Evolutionary conservation across 2,888 invertebrate genomes (phyloP), one percentile per base, ranked within the genome.

Genomic region (Arrhopalites spinosus): DNA sequence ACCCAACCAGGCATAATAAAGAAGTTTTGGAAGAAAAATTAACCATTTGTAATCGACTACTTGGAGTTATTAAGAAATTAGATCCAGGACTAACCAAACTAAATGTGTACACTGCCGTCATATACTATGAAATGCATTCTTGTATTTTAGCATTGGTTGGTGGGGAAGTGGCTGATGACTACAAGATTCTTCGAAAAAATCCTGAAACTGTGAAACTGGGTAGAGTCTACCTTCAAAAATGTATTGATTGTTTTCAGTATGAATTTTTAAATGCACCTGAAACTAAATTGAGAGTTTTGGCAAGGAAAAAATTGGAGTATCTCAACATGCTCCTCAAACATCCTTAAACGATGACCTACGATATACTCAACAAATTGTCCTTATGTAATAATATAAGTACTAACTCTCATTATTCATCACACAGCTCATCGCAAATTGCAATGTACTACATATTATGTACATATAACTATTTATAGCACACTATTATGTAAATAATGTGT

Each of bases 21-120:
- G 74, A 75, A 59, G 25, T 80, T 13, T 69, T 82, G 25, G 81
- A 81, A 56, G 80, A 81, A 64, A 83, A 81, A 74, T 76, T 82
- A 30, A 76, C 80, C 25, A 72, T 78, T 61, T 86, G 86, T 78
- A 84, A 84, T 63, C 84, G 85, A 75, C 82, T 86, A 72, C 76
- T 86, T 45, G 81, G 79, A 11, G 81, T 84, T 11, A 84, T 85
- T 17, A 83, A 84, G 30, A 83, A 82, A 27, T 75, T 86, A 45
- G 86, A 86, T 78, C 85, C 85, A 0, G 84, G 84, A 0, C 81
- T 83, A 43, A 83, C 84, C 3, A 81, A 85, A 81, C 86, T 94
- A 8, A 89, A 91, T 78, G 87, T 95, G 27, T 94, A 94, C 83
- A 89, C 90, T 0, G 91, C 91, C n/a, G 92, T 94, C 1, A 88